Conservation (phyloP, 2,797 vertebrate species). For the Lagocephalus sceleratus region DNA sequence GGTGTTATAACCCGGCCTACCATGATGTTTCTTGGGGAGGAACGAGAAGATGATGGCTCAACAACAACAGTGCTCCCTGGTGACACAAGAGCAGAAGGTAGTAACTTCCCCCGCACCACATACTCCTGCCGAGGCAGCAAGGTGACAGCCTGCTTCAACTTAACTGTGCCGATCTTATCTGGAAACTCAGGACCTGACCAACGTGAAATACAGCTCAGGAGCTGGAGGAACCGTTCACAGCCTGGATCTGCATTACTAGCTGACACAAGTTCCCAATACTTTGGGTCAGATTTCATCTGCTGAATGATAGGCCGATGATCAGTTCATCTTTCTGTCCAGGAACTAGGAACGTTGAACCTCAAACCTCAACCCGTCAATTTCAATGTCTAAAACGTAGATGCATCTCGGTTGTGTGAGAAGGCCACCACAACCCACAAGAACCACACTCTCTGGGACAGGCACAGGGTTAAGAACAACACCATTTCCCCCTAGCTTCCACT, state of each 20-base stretch:
- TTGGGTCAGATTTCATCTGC: conserved; percentile 15
- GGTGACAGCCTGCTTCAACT: conserved; percentile 8
- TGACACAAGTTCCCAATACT: not conserved
- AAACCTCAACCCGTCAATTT: not conserved
- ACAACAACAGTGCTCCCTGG: not conserved
- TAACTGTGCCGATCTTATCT: conserved; percentile 7
- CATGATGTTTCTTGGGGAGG: not conserved
- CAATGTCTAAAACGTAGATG: not conserved
- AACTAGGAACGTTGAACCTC: not conserved
- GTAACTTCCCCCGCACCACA: not conserved
- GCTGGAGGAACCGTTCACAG: conserved; percentile 22
- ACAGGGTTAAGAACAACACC: not conserved
- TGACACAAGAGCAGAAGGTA: not conserved
- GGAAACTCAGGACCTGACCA: conserved; percentile 1
- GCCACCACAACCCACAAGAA: not conserved
- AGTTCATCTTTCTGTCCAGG: conserved; percentile 27
- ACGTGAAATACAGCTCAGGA: conserved; percentile 11
- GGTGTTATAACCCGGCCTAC: not conserved
- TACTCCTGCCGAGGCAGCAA: not conserved
- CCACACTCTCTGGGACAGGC: not conserved
- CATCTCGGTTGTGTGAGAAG: not conserved
- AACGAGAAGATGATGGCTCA: not conserved
- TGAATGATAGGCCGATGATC: conserved; percentile 31
- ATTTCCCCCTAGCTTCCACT: not conserved
- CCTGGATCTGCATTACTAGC: not conserved